A percentile compares a stretch with the other conserved stretches of the same genome.
Evolutionary conservation across 2,797 vertebrate species (phyloP).

Genomic region (Hirundo rustica): DNA sequence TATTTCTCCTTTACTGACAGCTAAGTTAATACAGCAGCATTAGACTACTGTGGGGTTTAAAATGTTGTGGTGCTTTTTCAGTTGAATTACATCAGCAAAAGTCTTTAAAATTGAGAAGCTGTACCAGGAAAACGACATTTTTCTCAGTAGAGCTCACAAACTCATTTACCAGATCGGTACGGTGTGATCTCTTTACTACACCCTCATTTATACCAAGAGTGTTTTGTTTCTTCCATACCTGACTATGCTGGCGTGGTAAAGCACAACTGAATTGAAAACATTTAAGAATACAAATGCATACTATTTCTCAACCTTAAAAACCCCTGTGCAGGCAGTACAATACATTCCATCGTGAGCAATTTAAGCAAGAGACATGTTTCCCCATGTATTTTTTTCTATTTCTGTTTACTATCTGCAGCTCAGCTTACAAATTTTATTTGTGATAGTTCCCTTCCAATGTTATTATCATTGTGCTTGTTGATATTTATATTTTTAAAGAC

Average conservation of each 20-base stretch:
- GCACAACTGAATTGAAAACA: neutral
- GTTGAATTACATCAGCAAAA: neutral
- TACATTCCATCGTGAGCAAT: rapidly evolving
- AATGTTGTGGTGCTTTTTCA: neutral
- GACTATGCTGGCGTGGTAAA: neutral
- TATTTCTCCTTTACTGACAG: neutral
- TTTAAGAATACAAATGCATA: neutral
- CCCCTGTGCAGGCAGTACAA: neutral
- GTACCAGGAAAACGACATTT: neutral
- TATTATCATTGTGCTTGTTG: neutral
- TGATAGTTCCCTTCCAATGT: neutral
- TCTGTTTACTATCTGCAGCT: neutral
- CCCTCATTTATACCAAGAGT: neutral
- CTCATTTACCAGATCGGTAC: neutral
- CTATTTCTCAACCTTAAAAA: neutral
- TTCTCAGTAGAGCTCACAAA: neutral
- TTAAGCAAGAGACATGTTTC: neutral
- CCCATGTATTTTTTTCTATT: neutral
- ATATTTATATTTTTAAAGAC: neutral
- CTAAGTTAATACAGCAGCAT: neutral
- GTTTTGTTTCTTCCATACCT: neutral
- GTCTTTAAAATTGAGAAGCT: neutral
- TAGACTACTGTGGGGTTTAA: neutral
- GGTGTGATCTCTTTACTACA: neutral
- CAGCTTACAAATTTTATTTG: neutral